Base-by-base conservation (phyloP, 2,888 invertebrate genomes). In the Scaptodrosophila latifasciaeformis region DNA sequence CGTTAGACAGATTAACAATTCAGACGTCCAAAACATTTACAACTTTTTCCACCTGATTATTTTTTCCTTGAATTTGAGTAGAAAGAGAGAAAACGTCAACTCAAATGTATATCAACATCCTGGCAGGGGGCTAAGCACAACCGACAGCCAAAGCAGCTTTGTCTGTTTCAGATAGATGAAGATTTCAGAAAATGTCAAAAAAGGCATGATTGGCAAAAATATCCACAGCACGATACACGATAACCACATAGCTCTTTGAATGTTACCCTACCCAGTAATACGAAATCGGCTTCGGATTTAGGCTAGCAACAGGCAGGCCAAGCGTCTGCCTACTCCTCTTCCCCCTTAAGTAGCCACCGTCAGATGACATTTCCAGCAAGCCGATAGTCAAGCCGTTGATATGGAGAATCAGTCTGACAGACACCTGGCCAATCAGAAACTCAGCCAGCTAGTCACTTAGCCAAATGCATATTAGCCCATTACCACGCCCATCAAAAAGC, bases 381-480 rank as follows among this genome's bases (percentile, higher is more conserved):
- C 10, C 12, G 60, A 65, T 52, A 60, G 54, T 46, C 56, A 39
- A 55, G 62, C 67, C 7, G 67, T 57, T 74, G 78, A 70, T 63
- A 62, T 49, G 48, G 59, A n/a, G n/a, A n/a, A n/a, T n/a, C n/a
- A n/a, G n/a, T n/a, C n/a, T n/a, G n/a, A n/a, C n/a, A n/a, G n/a
- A n/a, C n/a, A n/a, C n/a, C n/a, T n/a, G n/a, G n/a, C 27, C 27
- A 27, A 27, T 6, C 27, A 27, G 27, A 27, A 9, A 27, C 27
- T 49, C 63, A 48, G 64, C 50, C 51, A 51, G 46, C 67, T 62
- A 62, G 67, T 49, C 64, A 62, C 56, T 35, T 35, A 21, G 56
- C 53, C 78, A 64, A 65, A 59, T 62, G 67, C 63, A 31, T 43
- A 39, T 43, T 39, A 45, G 43, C 42, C 21, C 30, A 37, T 39